Conservation (phyloP, 2,797 vertebrate genomes). For the Anomalospiza imberbis region DNA sequence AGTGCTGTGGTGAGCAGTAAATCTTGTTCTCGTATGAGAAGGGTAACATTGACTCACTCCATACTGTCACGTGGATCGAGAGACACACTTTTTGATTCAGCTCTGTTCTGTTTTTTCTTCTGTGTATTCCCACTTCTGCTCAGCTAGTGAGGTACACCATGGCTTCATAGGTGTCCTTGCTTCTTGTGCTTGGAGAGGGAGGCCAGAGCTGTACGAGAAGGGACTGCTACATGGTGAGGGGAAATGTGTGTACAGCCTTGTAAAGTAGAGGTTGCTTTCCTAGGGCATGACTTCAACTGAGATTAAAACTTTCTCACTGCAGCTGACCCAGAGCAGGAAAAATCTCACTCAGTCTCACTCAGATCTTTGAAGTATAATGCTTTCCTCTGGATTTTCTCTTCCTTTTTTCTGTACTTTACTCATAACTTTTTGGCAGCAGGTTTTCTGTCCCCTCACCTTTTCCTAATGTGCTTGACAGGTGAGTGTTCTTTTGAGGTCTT, state of each 20-base stretch:
- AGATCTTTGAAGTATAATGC: neutral
- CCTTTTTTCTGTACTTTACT: neutral
- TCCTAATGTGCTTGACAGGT: neutral
- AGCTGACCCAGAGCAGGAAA: neutral
- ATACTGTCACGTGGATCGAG: neutral
- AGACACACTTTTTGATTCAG: neutral
- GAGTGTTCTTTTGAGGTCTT: neutral
- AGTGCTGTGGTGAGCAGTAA: neutral
- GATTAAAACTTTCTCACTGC: neutral
- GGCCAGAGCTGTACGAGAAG: neutral
- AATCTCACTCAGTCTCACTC: neutral
- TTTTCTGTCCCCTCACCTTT: constrained; percentile 7
- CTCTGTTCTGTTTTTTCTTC: neutral
- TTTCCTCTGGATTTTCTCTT: neutral
- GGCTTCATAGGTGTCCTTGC: neutral
- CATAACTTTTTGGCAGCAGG: neutral
- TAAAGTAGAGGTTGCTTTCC: neutral
- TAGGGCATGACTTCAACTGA: neutral
- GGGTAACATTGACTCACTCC: neutral
- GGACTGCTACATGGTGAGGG: neutral
- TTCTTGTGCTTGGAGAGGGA: neutral
- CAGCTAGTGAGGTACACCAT: neutral
- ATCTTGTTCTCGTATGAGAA: neutral
- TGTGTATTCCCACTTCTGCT: neutral
- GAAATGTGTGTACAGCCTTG: neutral